Evolutionary conservation across 1,140 invertebrate genomes (phyloP), one percentile per base, ranked within the genome.

Genomic region (Hirudo medicinalis): DNA sequence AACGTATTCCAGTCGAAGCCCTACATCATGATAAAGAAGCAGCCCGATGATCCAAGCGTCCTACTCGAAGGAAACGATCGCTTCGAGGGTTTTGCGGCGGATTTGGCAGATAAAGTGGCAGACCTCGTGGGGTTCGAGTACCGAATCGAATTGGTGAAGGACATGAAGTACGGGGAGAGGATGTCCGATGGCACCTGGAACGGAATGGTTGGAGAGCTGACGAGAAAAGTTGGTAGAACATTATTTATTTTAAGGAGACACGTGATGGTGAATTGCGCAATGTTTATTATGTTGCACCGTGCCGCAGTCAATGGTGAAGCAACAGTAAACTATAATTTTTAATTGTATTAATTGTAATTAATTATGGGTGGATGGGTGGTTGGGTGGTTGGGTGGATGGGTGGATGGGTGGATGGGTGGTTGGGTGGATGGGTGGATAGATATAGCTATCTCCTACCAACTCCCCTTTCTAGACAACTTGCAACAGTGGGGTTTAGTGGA

Each of bases 171-270:
- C 77, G 93, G 93, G 0, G 87, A 87, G 54, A 90, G 95, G 89
- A 87, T 89, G 73, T 88, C 89, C 19, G 87, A 83, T 60, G 79
- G 90, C 63, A 77, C 76, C 0, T 97, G 94, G 93, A 90, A 90
- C 80, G 94, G 94, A 0, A 88, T 96, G 83, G 89, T 97, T 1
- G 88, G 87, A 76, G 92, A 97, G 78, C 81, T 97, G 1, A 89
- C 66, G 19, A 55, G 69, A 36, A 71, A 68, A 68, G 74, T 75
- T 43, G 40, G 69, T 49, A 11, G 43, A 17, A 36, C 32, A 36
- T 3, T 36, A 36, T 36, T 3, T 36, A 36, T 36, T 72, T 22
- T 32, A 36, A 36, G 32, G 32, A 36, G 2, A 36, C 2, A 36
- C 32, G 32, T 36, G 6, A 3, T 3, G 6, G 32, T 2, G 2